Base-by-base conservation (phyloP, 1,140 invertebrate species). In the Spodoptera litura region DNA sequence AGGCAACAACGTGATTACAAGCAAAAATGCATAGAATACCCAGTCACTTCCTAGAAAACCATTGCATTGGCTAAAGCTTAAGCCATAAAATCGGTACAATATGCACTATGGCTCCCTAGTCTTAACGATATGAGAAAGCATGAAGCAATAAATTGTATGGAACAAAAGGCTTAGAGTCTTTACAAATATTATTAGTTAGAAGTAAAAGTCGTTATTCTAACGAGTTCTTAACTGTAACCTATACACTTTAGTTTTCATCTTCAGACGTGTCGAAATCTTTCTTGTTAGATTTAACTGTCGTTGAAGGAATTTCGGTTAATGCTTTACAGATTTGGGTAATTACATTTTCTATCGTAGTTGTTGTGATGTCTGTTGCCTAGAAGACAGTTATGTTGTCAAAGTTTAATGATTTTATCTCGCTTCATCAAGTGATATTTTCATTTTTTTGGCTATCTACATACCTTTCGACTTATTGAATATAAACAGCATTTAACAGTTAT, bases 131-230 rank as follows among this genome's bases (percentile, higher is more conserved):
- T 5, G 58, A 35, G 58, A 61, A 13, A 61, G 58, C 58, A 31
- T 61, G 58, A 61, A 13, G 58, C 27, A 61, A 61, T 61, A 61
- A 61, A 61, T 61, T 61, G 31, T 61, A 13, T 12, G 31, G 58
- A 61, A 61, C 58, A 61, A 61, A 31, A 61, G 58, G 4, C 12
- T 35, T 31, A 61, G 58, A 61, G 27, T 35, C 58, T 31, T 44
- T 35, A 25, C 58, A 61, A 31, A 61, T 61, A 31, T 61, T 31
- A 44, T 35, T 61, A n/a, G 27, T 61, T n/a, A 27, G 25, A 31
- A 59, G 25, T 31, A 61, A 13, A 11, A 35, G 27, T 31, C 58
- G 58, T 61, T 44, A 61, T 61, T 5, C 31, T 61, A 31, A 31
- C 10, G 11, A 8, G 5, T 61, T 31, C 25, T 61, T 27, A 31